Evolutionary conservation across 2,113 vertebrate genomes (phyloP), one percentile per base, ranked within the genome.

Genomic region (Platichthys stellatus): DNA sequence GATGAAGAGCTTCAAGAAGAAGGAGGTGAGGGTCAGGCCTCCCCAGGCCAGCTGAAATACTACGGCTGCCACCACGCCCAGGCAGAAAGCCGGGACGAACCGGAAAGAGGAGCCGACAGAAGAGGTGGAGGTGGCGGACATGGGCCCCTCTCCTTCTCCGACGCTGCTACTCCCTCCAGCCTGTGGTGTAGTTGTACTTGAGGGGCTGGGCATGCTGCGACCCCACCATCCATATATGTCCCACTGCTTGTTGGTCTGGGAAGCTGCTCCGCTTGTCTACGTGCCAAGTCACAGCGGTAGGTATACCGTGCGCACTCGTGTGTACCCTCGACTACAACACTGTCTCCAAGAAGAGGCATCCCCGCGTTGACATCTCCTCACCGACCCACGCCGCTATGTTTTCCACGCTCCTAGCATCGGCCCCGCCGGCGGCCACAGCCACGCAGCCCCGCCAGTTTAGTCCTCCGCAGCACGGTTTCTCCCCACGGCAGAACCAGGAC

Each of bases 1-100:
- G 78, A 95, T 81, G 80, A 95, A 94, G 10, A 95, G 89, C 89
- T 93, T 94, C 40, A 95, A 77, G 82, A 95, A 90, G 79, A 95
- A 90, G 38, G 94, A 94, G 69, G 94, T 94, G 67, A 95, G 86
- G 23, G 85, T 92, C 76, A 94, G 81, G 63, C 93, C 93, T 71
- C 93, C 94, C 81, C 90, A 94, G 47, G 89, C 87, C 73, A 93
- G 89, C 86, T 95, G 94, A 23, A 94, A 90, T 53, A 86, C 88
- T 68, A 94, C 81, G 20, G 92, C 93, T 40, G 90, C 93, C 75
- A 86, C 91, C 86, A 93, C 88, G 71, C 91, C 93, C 85, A 94
- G 84, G 65, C 84, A 76, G 85, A 94, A 84, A 3, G 90, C 92
- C 43, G 91, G 91, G 79, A 94, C 68, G 69, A 95, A 87, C 18